Conservation (phyloP, 1,140 invertebrate species). For the Penaeus indicus region DNA sequence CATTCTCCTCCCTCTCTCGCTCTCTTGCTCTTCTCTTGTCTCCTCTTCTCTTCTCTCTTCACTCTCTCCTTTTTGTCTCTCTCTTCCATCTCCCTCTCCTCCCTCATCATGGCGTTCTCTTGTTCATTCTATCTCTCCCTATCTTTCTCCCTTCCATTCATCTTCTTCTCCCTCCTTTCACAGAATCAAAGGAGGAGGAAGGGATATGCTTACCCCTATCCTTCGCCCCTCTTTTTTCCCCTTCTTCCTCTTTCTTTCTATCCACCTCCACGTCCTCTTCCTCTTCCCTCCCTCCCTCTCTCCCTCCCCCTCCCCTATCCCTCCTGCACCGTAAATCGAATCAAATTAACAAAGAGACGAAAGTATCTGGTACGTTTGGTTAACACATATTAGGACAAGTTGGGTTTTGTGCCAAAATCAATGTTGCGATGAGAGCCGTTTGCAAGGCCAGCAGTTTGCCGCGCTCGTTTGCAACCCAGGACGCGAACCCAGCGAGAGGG, state of each 20-base stretch:
- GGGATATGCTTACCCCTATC: not conserved
- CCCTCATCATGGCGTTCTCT: too few relatives aligned
- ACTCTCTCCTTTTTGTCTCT: too few relatives aligned
- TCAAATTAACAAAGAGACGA: conserved; percentile 60
- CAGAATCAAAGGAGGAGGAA: too few relatives aligned
- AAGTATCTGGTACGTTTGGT: conserved; percentile 62
- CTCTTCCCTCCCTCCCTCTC: not conserved
- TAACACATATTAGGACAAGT: conserved; percentile 63
- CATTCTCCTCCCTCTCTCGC: too few relatives aligned
- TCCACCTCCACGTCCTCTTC: too few relatives aligned
- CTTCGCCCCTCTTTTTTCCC: not conserved
- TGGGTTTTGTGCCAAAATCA: conserved; percentile 64
- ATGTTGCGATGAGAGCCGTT: conserved; percentile 62
- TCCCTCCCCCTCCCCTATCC: not conserved
- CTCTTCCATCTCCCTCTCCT: too few relatives aligned
- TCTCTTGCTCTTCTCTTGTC: too few relatives aligned
- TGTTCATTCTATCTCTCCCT: too few relatives aligned
- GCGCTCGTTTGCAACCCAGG: conserved; percentile 59
- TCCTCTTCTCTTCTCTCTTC: too few relatives aligned
- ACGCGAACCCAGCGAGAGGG: conserved; percentile 48
- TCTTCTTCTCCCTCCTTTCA: too few relatives aligned
- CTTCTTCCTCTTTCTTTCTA: not conserved
- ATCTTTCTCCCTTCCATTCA: too few relatives aligned
- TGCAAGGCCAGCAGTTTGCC: conserved; percentile 61
- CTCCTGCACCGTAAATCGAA: conserved; percentile 53